Conservation (phyloP, 2,113 vertebrate genomes). For the Tricholaema leucomelas region DNA sequence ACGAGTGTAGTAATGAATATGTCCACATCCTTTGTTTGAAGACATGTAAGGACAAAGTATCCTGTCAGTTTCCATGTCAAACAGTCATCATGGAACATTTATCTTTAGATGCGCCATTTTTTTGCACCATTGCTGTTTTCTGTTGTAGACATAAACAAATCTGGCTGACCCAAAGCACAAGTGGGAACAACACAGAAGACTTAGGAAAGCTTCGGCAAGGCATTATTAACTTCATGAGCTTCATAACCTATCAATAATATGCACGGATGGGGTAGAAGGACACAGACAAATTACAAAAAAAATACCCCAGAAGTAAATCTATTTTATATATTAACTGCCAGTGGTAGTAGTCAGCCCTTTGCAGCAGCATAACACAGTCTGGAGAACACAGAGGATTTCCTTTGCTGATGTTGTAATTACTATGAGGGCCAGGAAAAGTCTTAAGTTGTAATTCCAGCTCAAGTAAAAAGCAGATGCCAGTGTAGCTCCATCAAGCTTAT, state of each 20-base stretch:
- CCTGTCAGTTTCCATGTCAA: background rate
- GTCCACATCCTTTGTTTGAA: accelerated
- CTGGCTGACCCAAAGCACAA: background rate
- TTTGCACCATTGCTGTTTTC: background rate
- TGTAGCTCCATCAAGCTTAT: background rate
- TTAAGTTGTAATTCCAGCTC: background rate
- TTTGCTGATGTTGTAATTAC: background rate
- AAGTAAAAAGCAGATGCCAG: background rate
- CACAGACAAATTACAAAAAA: background rate
- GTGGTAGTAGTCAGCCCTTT: background rate
- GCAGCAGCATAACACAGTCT: background rate
- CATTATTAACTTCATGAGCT: background rate
- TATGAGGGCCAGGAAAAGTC: background rate
- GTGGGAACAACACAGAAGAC: background rate
- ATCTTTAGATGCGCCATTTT: background rate
- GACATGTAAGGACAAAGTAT: background rate
- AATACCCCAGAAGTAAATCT: background rate
- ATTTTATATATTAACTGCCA: background rate
- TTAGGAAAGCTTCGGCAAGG: background rate
- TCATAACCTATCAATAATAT: background rate
- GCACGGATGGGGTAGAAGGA: background rate
- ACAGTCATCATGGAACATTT: background rate
- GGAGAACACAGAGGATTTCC: background rate
- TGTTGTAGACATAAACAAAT: background rate
- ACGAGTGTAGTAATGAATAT: background rate